Evolutionary conservation across 2,797 vertebrate species (phyloP), one percentile per base, ranked within the genome.

Genomic region (Gephyroberyx darwinii): DNA sequence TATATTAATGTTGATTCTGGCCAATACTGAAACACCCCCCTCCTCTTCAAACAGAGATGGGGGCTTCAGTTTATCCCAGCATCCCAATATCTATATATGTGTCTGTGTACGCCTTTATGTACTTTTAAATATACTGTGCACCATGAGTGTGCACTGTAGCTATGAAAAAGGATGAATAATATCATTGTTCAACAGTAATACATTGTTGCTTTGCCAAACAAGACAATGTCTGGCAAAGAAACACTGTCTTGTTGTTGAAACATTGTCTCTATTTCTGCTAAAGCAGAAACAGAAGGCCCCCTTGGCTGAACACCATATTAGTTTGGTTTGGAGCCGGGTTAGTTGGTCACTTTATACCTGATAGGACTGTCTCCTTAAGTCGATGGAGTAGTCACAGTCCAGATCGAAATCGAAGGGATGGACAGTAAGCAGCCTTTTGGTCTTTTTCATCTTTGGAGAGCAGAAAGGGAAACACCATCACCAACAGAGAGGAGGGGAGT

Each of bases 381-480:
- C 84, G 13, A 80, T 86, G 30, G 90, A 84, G 69, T 93, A 91
- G 5, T 96, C 94, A 0, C 87, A 89, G 65, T 94, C 95, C 65
- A 92, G 81, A 33, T 95, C 92, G 1, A 96, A 95, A 89, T 97
- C 96, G 89, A 93, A 72, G 20, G 93, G 94, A 2, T 94, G 93
- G 59, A 98, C 93, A 30, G 94, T 93, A 52, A 98, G 93, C 55
- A 96, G 93, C 53, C 95, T 93, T 90, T 94, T 97, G 83, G 92
- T 92, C 93, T 95, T 95, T 88, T 92, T 95, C 88, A 88, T 93
- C 94, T 93, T 80, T 41, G 75, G 51, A 70, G 14, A 73, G 53
- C 69, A 77, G 62, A 76, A 30, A 68, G 47, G 4, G 48, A 79
- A 83, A 77, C 51, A 81, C 70, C 74, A 31, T 57, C 68, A 82